Base-by-base conservation (phyloP, 2,113 vertebrate genomes). In the Chaetodon auriga region DNA sequence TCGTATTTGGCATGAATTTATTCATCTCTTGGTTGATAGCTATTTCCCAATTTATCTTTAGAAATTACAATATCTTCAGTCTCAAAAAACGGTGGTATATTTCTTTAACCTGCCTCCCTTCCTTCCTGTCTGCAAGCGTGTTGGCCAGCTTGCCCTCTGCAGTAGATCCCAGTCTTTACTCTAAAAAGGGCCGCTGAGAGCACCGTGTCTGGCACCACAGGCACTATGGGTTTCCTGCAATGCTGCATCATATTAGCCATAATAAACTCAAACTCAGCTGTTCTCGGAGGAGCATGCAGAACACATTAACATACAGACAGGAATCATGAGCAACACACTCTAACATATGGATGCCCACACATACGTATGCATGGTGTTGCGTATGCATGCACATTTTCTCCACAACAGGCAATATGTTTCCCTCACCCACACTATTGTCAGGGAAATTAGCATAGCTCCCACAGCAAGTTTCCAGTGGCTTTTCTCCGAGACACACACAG, bases 361-460 rank as follows among this genome's bases (percentile, higher is more conserved):
- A 66, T 11, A 46, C n/a, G 7, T 23, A 54, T 18, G 36, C 23
- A 63, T 23, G 16, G 25, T 74, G 35, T 58, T 66, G 14, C 65
- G 25, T 57, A 38, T n/a, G 23, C 49, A 51, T 3, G 41, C 58
- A 83, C 63, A 81, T 77, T 90, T 81, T 75, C 69, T 70, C 70
- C 41, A 75, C 84, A 91, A 83, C 63, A 80, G 71, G 77, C 90
- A 85, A 85, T 91, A 72, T 85, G 79, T 91, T 89, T 92, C 75
- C 58, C 75, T 91, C 89, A 75, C 85, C 85, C 87, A 83, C 81
- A 82, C 82, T 43, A 87, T 80, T 92, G 89, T 91, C 73, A 16
- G 61, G 77, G 18, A 83, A 83, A 94, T 92, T 91, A 85, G 82
- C 89, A 94, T 90, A 78, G 78, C 68, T 77, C 64, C 53, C 11